Evolutionary conservation across 2,797 vertebrate species (phyloP).

Genomic region (Limnodromus scolopaceus): DNA sequence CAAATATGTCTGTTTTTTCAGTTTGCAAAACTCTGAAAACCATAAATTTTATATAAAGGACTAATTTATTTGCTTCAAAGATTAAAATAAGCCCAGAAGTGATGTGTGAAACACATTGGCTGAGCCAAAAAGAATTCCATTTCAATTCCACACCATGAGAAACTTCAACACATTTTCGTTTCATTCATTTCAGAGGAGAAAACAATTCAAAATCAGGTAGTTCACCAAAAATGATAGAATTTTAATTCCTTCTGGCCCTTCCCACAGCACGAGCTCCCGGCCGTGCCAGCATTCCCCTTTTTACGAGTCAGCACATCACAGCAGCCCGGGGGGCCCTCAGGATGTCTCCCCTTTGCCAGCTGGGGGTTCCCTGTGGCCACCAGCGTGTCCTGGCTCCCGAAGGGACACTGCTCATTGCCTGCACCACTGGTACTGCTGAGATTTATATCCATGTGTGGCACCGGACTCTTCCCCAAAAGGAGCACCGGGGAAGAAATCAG

Average conservation of each 20-base stretch:
- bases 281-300: background rate
- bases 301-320: background rate
- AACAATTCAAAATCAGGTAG: background rate
- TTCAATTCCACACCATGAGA: background rate
- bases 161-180: background rate
- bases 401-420: background rate
- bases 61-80: background rate
- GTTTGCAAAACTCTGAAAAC: background rate
- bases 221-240: background rate
- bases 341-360: background rate
- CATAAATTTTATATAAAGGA: background rate
- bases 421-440: background rate
- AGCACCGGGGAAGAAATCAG: background rate
- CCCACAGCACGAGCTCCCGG: background rate
- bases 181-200: background rate
- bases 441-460: background rate
- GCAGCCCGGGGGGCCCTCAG: background rate
- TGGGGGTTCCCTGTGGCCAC: background rate
- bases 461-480: background rate
- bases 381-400: background rate
- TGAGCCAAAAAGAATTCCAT: background rate
- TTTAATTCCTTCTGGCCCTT: background rate
- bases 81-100: background rate
- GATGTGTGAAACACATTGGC: background rate
- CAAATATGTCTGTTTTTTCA: background rate